Evolutionary conservation across 1,140 invertebrate species (phyloP).

Genomic region (Macrobrachium nipponense): DNA sequence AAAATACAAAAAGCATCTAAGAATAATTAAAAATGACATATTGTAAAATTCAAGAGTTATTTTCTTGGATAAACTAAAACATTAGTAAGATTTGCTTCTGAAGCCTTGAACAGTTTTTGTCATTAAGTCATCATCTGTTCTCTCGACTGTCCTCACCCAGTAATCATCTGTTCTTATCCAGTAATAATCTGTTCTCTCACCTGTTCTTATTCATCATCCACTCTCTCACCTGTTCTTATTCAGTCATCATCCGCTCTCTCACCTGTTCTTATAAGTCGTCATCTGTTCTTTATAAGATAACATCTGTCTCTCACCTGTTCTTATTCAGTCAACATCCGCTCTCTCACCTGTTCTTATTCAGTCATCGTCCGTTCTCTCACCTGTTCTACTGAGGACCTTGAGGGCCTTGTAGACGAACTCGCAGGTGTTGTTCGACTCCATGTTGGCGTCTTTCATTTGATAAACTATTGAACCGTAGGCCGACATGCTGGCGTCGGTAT

Average conservation of each 20-base stretch:
- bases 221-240: too few relatives aligned
- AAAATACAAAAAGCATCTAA: too few relatives aligned
- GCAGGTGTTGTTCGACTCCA: constrained; percentile 80
- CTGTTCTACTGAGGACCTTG: constrained; percentile 81
- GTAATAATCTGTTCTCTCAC: neutral
- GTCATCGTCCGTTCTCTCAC: constrained; percentile 69
- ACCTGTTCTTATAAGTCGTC: too few relatives aligned
- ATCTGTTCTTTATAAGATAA: neutral
- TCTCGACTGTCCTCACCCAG: neutral
- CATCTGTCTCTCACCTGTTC: neutral
- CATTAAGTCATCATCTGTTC: neutral
- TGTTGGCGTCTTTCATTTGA: constrained; percentile 84
- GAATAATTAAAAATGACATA: too few relatives aligned
- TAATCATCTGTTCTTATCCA: neutral
- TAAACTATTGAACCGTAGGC: constrained; percentile 84
- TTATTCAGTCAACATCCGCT: neutral
- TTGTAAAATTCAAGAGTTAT: too few relatives aligned
- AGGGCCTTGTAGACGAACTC: constrained; percentile 82
- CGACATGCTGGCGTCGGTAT: constrained; percentile 70
- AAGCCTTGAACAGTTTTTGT: too few relatives aligned
- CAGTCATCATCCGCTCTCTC: neutral
- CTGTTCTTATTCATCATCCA: neutral
- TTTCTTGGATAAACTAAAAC: too few relatives aligned
- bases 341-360: neutral
- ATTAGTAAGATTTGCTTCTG: too few relatives aligned